These are phyloP conservation scores for Oenanthe melanoleuca DNA, from an alignment of 2,113 vertebrate genomes.

Conservation along the genomic window DNA sequence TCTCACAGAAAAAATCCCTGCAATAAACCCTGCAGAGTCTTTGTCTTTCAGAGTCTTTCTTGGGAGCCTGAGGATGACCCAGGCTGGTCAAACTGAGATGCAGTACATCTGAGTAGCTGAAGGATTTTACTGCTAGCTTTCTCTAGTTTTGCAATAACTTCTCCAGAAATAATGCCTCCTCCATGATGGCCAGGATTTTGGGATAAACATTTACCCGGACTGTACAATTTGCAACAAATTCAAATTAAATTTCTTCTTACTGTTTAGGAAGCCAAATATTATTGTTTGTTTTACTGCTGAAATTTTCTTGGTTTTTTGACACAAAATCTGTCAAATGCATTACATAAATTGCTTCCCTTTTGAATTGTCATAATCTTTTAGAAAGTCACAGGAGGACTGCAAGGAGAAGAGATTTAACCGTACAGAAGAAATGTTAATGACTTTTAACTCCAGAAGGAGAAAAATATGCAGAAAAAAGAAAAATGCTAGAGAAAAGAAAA, in stretches of 20 bases:
- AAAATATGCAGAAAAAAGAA: background rate
- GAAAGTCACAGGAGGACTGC: background rate
- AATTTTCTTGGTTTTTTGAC: background rate
- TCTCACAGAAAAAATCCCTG: background rate
- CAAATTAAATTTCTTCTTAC: background rate
- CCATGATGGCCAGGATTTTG: background rate
- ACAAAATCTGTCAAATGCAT: background rate
- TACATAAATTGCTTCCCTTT: background rate
- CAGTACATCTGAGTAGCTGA: background rate
- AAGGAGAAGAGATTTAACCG: background rate
- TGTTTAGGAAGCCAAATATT: background rate
- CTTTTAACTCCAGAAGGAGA: background rate
- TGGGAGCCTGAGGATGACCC: background rate
- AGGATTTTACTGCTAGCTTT: background rate
- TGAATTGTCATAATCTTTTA: background rate
- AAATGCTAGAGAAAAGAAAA: background rate
- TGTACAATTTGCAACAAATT: background rate
- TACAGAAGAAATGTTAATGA: background rate
- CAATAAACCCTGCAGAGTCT: background rate
- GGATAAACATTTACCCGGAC: background rate
- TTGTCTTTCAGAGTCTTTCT: background rate
- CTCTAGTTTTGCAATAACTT: background rate
- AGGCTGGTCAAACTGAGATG: background rate
- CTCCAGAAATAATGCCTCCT: background rate
- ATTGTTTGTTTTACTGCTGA: background rate